Base-by-base conservation (phyloP, 1,140 invertebrate genomes). In the Aleiodes sp. region DNA sequence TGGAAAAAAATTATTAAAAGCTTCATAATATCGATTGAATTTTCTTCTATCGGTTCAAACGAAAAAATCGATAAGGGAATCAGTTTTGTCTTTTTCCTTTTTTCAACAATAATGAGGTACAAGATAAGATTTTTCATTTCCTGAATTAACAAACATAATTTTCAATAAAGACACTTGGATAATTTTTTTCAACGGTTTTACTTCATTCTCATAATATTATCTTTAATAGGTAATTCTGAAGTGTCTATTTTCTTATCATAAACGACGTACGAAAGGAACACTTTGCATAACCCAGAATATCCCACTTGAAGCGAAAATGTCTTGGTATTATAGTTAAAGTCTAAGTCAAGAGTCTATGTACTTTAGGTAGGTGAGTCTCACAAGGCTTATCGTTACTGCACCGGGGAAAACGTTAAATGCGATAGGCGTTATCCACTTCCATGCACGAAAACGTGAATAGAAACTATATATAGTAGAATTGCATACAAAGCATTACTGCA, bases 281-380 rank as follows among this genome's bases (percentile, higher is more conserved):
- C 63, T 65, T 65, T 65, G 41, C 41, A 65, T 65, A 65, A 65
- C 63, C 63, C 28, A 65, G 28, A 65, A 65, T 65, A n/a, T 9
- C 26, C 9, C 14, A 14, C 24, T 35, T 28, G 29, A 60, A 33
- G 16, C 19, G 4, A 33, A 37, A 31, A 60, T 60, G 57, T 29
- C 21, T 60, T 12, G n/a, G 10, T 62, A 21, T 39, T 39, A 39
- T 14, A 39, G 37, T 39, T 39, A 39, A 39, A 39, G 37, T 39
- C 10, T 39, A 39, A 39, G 37, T 39, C 37, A 39, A 39, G 37
- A 39, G 37, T 39, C 37, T 39, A 62, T 37, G 29, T 8, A 46
- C 10, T 21, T 14, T 60, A 33, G 6, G 29, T 24, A 19, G 8
- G 21, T 43, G 39, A 64, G 37, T 29, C 35, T 64, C 57, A 29